Base-by-base conservation (phyloP, 2,888 invertebrate genomes). In the Branchellion lobata region DNA sequence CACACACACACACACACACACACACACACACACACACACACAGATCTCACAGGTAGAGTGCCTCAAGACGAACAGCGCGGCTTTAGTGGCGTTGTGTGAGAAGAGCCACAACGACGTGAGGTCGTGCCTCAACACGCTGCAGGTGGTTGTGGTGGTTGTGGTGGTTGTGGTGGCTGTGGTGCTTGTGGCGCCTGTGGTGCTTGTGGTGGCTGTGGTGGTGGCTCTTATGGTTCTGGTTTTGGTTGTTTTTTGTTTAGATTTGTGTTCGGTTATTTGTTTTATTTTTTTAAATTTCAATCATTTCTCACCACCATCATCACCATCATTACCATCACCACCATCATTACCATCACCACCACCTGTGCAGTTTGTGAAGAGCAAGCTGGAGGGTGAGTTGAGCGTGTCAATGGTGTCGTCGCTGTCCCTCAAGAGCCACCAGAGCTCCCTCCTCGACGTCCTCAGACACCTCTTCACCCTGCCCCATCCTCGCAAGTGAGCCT, bases 71-170 rank as follows among this genome's bases (percentile, higher is more conserved):
- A 92, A 93, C 85, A 88, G 92, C 83, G 91, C 91, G 47, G 91
- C 92, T 8, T 88, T 94, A 83, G 87, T 92, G 51, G 92, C 93
- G 3, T 88, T 98, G 81, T 93, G 94, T 24, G 92, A 94, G 84
- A 93, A 94, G 84, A 92, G 93, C 1, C 91, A 91, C 78, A 94
- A 94, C 84, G 98, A 98, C 89, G 93, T 98, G 65, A 90, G 98
- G 29, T 92, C 95, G 0, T 97, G 97, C 85, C 90, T 98, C 78
- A 94, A 95, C 27, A 92, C 94, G 71, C 90, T 98, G 83, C 95
- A 96, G 85, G 88, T 83, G n/a, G 5, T 29, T 75, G 47, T n/a
- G n/a, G n/a, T n/a, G n/a, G n/a, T n/a, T n/a, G n/a, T n/a, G n/a
- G n/a, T n/a, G n/a, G n/a, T n/a, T n/a, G n/a, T n/a, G n/a, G n/a